Evolutionary conservation across 2,797 vertebrate genomes (phyloP).

Genomic region (Thamnophis elegans): DNA sequence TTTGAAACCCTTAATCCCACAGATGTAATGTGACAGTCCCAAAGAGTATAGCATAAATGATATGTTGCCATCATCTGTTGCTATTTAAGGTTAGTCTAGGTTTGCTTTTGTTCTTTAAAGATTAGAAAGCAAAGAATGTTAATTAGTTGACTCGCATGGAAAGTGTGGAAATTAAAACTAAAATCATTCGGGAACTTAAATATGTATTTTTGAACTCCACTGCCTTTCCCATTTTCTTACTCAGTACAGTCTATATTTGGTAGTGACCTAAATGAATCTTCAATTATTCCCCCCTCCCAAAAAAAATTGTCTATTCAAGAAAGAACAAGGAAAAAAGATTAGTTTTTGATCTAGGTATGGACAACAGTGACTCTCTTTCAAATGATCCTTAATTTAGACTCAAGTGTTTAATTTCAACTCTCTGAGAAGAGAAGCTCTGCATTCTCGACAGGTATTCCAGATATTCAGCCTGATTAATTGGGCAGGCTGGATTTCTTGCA

Average conservation of each 20-base stretch:
- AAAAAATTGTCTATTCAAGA: conserved; percentile 32
- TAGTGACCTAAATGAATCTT: neutral
- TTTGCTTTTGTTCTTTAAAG: conserved; percentile 1
- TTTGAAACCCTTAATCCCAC: conserved; percentile 57
- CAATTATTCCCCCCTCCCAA: neutral
- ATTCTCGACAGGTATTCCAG: conserved; percentile 51
- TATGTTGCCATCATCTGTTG: conserved; percentile 29
- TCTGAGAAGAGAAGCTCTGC: conserved; percentile 27
- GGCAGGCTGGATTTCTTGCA: conserved; percentile 46
- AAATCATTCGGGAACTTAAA: conserved; percentile 12
- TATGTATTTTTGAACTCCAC: conserved; percentile 13
- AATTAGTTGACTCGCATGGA: conserved; percentile 20
- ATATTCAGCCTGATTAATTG: conserved; percentile 52
- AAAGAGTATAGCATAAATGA: conserved; percentile 22
- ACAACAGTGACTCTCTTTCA: conserved; percentile 38
- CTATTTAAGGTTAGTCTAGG: conserved; percentile 17
- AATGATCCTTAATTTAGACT: conserved; percentile 48
- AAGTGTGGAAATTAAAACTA: conserved; percentile 25
- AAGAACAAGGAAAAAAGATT: neutral
- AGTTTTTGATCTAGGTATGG: conserved; percentile 14
- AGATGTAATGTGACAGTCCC: conserved; percentile 55
- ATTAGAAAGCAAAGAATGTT: conserved; percentile 22
- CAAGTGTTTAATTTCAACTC: conserved; percentile 48
- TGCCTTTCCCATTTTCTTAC: conserved; percentile 7
- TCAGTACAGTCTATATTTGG: conserved; percentile 11